phyloP scores from a whole-genome alignment of 2,113 vertebrate genomes.

The Prochilodus magdalenae region DNA sequence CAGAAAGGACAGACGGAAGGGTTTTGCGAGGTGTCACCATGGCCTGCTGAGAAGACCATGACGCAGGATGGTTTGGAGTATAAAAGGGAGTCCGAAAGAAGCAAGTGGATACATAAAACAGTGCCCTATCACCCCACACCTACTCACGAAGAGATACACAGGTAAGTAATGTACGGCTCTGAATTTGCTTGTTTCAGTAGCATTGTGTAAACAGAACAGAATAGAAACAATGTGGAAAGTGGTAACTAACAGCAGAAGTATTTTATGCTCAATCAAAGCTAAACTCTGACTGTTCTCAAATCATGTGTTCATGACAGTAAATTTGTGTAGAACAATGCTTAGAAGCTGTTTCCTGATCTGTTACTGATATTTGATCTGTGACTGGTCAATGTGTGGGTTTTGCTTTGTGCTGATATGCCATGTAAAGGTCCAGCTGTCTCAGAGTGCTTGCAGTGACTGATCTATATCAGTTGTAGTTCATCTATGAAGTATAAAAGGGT shows the following conservation, averaged over 20 bases:
- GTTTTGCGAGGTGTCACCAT: constrained; percentile 6
- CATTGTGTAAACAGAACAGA: no score
- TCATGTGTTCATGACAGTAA: no score
- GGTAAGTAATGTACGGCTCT: constrained; percentile 9
- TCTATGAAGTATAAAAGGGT: neutral
- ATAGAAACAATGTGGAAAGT: no score
- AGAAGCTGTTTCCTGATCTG: no score
- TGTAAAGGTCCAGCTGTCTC: no score
- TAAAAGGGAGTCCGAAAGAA: constrained; percentile 14
- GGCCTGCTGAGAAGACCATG: constrained; percentile 42
- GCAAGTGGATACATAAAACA: neutral
- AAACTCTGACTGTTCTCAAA: no score
- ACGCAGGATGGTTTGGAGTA: constrained; percentile 40
- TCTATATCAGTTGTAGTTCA: neutral
- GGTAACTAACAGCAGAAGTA: no score
- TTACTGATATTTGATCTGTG: neutral
- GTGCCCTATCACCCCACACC: neutral
- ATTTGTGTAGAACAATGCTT: no score
- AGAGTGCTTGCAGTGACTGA: neutral
- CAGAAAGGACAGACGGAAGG: constrained; percentile 20
- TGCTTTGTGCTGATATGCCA: no score
- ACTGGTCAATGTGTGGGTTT: neutral
- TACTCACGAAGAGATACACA: neutral
- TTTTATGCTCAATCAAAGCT: no score
- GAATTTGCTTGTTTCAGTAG: no score